Conservation (phyloP, 2,797 vertebrate species). For the Myotis myotis region DNA sequence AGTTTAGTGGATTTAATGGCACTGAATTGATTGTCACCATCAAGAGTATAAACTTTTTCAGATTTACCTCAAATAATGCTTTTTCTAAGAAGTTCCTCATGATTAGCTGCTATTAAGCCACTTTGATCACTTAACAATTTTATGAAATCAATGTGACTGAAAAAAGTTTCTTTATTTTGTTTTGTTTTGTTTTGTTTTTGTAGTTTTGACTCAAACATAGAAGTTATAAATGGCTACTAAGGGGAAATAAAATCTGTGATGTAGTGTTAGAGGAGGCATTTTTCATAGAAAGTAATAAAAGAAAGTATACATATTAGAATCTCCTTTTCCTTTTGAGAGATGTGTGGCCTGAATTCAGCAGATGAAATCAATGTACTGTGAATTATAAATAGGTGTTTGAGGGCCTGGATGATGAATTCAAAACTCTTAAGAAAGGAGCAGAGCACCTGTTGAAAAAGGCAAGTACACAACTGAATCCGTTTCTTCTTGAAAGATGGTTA, state of each 20-base stretch:
- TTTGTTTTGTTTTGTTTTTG: neutral
- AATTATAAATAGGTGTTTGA: slow-evolving; percentile 40
- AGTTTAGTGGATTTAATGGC: neutral
- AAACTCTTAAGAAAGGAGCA: neutral
- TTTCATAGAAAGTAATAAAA: slow-evolving; percentile 53
- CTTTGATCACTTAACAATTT: neutral
- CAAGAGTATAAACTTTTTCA: neutral
- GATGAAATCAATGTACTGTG: slow-evolving; percentile 48
- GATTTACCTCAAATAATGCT: neutral
- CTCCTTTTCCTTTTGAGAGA: slow-evolving; percentile 32
- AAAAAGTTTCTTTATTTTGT: neutral
- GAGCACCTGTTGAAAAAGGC: neutral
- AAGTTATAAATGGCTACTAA: slow-evolving; percentile 6
- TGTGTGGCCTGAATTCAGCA: slow-evolving; percentile 21
- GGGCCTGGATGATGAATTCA: neutral
- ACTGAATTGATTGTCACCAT: neutral
- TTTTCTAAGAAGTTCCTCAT: neutral
- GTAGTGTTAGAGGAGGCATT: neutral
- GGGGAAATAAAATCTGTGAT: neutral
- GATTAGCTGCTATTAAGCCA: neutral
- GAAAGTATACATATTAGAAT: slow-evolving; percentile 33
- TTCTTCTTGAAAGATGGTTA: neutral
- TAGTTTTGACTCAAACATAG: neutral
- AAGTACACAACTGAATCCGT: neutral
- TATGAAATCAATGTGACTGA: neutral